Base-by-base conservation (phyloP, 2,888 invertebrate species). In the Noctua janthina region DNA sequence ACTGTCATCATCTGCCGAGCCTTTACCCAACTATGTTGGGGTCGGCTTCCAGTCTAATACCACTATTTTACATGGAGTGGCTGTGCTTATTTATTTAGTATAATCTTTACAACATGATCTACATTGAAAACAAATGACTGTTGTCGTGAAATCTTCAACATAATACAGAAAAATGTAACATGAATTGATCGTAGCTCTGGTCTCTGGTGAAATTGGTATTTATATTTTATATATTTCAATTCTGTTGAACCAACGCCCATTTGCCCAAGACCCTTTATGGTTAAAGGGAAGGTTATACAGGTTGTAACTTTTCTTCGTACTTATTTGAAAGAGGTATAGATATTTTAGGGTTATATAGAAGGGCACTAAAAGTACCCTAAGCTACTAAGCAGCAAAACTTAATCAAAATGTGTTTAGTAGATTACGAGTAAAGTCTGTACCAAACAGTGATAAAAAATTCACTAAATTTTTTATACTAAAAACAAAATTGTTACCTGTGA, bases 341-440 rank as follows among this genome's bases (percentile, higher is more conserved):
- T n/a, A 69, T 29, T 17, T 46, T 43, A 23, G 10, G n/a, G 20
- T 15, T 76, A 69, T 1, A 51, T 43, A 23, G 29, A 76, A 51
- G 77, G 76, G 62, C 4, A 64, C 29, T 43, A 17, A 51, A 64
- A 76, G 64, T 75, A 75, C 62, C 49, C 10, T 13, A 10, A 43
- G 17, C 17, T 78, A 56, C 15, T 4, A 13, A 59, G 17, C 29
- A 11, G 29, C n/a, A 5, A 39, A 39, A 68, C 29, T 29, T 29
- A 8, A 49, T 59, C 11, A 68, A 56, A 80, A 69, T 23, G 2
- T 5, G n/a, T 7, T 46, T 46, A 10, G n/a, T 49, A 79, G 35
- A 35, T 51, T 56, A 79, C 35, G 43, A 54, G 46, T 17, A 3
- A 35, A 49, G 2, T 39, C 46, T 79, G 20, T 49, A 56, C 1